Evolutionary conservation across 2,797 vertebrate genomes (phyloP).

Genomic region (Sebastiscus albofasciatus): DNA sequence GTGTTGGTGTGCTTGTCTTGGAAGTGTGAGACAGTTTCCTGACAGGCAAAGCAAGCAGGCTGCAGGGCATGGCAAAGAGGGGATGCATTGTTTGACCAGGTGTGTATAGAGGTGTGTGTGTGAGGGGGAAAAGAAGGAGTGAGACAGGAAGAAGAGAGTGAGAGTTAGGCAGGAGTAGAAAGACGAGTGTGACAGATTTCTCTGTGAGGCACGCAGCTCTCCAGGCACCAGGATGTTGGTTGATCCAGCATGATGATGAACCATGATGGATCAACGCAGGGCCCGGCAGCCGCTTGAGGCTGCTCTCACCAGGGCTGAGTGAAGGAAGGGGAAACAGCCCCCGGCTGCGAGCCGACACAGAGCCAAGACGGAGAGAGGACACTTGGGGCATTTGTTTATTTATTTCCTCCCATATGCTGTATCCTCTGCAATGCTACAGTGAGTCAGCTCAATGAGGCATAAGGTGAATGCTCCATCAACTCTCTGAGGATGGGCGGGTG

Average conservation of each 20-base stretch:
- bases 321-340: conserved; percentile 53
- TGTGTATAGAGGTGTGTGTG: conserved; percentile 35
- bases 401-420: conserved; percentile 76
- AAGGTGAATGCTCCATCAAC: conserved; percentile 70
- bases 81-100: conserved; percentile 61
- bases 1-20: conserved; percentile 36
- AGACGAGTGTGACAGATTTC: conserved; percentile 64
- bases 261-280: conserved; percentile 65
- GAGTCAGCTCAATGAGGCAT: conserved; percentile 76
- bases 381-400: conserved; percentile 75
- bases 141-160: conserved; percentile 10
- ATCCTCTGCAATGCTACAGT: conserved; percentile 75
- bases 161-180: conserved; percentile 12
- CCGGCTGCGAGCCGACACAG: conserved; percentile 51
- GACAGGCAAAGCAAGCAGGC: conserved; percentile 53
- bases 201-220: conserved; percentile 43
- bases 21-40: conserved; percentile 39
- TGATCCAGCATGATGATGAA: conserved; percentile 68
- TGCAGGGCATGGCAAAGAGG: conserved; percentile 64
- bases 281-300: conserved; percentile 53
- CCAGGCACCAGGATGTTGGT: conserved; percentile 48
- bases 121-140: neutral
- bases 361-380: conserved; percentile 72
- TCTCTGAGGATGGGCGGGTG: conserved; percentile 55
- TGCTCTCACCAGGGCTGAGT: conserved; percentile 58